Evolutionary conservation across 2,797 vertebrate species (phyloP), one percentile per base, ranked within the genome.

Genomic region (Syndactyla subalaris): DNA sequence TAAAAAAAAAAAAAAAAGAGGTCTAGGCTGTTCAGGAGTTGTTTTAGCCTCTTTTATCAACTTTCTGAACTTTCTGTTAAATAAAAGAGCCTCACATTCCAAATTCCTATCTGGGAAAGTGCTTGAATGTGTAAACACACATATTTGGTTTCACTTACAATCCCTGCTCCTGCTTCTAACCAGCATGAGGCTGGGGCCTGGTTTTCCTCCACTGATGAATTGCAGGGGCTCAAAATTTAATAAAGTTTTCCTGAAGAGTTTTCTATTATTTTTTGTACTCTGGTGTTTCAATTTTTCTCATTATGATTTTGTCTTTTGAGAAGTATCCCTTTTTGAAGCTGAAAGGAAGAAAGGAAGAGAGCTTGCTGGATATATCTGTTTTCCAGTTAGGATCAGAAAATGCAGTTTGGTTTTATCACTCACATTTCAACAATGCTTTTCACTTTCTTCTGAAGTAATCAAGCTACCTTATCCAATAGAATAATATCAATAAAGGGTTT

Each of bases 241-340:
- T 81, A 93, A 93, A 80, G 18, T 29, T 75, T 80, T 81, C 79
- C 57, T 48, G 15, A 90, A 74, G 75, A 93, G 22, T 77, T 88
- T 90, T 58, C 46, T 55, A 58, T 62, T 81, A 88, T 36, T 8
- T 3, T 61, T 61, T 72, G 39, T 43, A 66, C 46, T 81, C 51
- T 54, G 17, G 29, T 68, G 45, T 70, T 93, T 84, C 82, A 86
- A 16, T 84, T 75, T 90, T 88, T 93, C 73, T 92, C 73, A 83
- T 91, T 91, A 91, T 51, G 38, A 65, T 79, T 68, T 84, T 86
- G 45, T 73, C 91, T 85, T 96, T 83, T 77, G 76, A 95, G 70
- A 95, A 88, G 81, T 62, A 85, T 49, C 43, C 36, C 49, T 86
- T 81, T 88, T 82, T 34, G 87, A 55, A 92, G 70, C 29, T 74